Percentiles rank a stretch among this genome's conserved stretches.
phyloP scores from a whole-genome alignment of 92 coral and sea anemone species.

The Porites rus region DNA sequence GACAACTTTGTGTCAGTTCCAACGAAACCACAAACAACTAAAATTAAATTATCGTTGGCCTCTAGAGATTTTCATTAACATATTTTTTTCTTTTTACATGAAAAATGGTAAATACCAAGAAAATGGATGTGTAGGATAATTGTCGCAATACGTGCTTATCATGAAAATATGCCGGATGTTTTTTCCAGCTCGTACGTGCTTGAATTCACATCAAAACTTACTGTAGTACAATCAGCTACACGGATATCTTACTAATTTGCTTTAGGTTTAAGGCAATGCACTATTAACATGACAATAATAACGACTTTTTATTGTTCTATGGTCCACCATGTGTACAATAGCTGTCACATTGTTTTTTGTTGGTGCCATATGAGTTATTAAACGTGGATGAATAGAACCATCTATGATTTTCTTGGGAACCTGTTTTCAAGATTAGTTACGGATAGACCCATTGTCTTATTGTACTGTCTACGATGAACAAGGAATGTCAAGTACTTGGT shows the following conservation, averaged over 20 bases:
- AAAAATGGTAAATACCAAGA: neutral
- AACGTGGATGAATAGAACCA: slow-evolving; percentile 13
- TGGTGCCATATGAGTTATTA: slow-evolving; percentile 5
- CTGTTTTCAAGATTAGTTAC: slow-evolving; percentile 24
- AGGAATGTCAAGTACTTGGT: slow-evolving; percentile 31
- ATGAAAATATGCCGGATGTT: neutral
- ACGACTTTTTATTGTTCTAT: slow-evolving; percentile 6
- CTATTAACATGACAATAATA: slow-evolving; percentile 45
- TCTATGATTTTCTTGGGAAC: slow-evolving; percentile 5
- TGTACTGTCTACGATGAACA: neutral
- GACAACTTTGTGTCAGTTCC: neutral
- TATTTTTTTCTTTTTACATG: neutral
- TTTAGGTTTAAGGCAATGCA: slow-evolving; percentile 7
- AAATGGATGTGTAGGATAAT: neutral
- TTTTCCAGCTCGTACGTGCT: slow-evolving; percentile 11
- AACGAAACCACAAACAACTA: neutral
- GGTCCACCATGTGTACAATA: slow-evolving; percentile 26
- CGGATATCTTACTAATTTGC: slow-evolving; percentile 26
- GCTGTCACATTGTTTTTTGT: slow-evolving; percentile 21
- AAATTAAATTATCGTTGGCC: slow-evolving; percentile 11
- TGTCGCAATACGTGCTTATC: neutral
- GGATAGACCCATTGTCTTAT: slow-evolving; percentile 20
- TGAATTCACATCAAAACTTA: neutral
- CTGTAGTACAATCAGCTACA: neutral
- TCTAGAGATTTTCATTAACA: slow-evolving; percentile 15